Conservation (phyloP, 2,797 vertebrate species). For the Ctenopoma multispine region DNA sequence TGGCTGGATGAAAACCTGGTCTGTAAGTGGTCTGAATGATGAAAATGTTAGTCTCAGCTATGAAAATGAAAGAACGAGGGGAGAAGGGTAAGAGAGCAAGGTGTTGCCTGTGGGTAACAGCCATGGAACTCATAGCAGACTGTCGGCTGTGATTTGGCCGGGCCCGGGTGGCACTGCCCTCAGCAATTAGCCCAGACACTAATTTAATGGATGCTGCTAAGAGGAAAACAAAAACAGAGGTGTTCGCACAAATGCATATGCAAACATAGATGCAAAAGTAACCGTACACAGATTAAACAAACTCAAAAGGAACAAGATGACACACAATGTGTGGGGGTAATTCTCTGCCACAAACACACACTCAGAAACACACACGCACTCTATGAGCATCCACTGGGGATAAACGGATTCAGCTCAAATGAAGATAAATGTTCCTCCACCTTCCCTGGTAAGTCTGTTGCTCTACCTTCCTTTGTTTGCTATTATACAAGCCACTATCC, state of each 20-base stretch:
- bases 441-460: conserved; percentile 43
- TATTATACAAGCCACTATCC: conserved; percentile 30
- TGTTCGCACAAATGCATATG: conserved; percentile 42
- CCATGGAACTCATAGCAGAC: conserved; percentile 55
- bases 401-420: conserved; percentile 69
- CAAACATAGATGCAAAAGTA: conserved; percentile 25
- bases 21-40: conserved; percentile 20
- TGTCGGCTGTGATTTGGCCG: conserved; percentile 62
- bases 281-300: conserved; percentile 38
- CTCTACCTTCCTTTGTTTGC: conserved; percentile 52
- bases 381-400: conserved; percentile 45
- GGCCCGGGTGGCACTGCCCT: conserved; percentile 58
- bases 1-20: conserved; percentile 12
- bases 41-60: conserved; percentile 35
- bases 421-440: conserved; percentile 69
- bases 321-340: conserved; percentile 48
- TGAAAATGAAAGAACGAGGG: conserved; percentile 3
- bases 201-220: conserved; percentile 64
- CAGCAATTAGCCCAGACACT: conserved; percentile 65
- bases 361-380: conserved; percentile 10
- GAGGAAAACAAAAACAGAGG: conserved; percentile 45
- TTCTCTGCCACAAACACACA: conserved; percentile 22
- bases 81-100: conserved; percentile 21
- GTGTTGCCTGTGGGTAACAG: conserved; percentile 47
- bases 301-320: conserved; percentile 37